Conservation (phyloP, 2,888 invertebrate genomes). For the Cenopis cana region DNA sequence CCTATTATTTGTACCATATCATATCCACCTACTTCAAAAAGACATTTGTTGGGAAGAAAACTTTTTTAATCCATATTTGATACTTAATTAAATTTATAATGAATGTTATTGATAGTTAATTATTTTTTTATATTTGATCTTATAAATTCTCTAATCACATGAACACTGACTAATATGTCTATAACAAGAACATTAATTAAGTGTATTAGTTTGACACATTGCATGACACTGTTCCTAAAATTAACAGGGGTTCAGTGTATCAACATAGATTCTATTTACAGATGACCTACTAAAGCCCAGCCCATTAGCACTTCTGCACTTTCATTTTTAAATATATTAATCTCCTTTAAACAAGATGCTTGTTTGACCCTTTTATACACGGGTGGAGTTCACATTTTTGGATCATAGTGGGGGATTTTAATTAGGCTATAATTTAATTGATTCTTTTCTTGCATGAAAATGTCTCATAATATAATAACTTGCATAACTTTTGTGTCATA, state of each 20-base stretch:
- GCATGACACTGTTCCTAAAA: slow-evolving; percentile 34
- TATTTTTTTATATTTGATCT: neutral
- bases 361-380: neutral
- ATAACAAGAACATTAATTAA: neutral
- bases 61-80: neutral
- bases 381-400: neutral
- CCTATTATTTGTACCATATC: neutral
- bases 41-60: neutral
- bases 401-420: too few species aligned
- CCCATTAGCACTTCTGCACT: slow-evolving; percentile 31
- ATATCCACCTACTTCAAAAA: neutral
- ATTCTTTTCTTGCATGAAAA: too few species aligned
- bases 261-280: slow-evolving; percentile 56
- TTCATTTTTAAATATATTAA: slow-evolving; percentile 17
- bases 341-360: neutral
- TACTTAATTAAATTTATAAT: too few species aligned
- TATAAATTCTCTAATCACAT: neutral
- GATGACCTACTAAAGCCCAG: slow-evolving; percentile 57
- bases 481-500: too few species aligned
- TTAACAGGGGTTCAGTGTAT: slow-evolving; percentile 25
- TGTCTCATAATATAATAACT: too few species aligned
- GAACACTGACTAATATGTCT: neutral
- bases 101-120: neutral
- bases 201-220: slow-evolving; percentile 13
- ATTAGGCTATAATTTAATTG: too few species aligned